phyloP scores from a whole-genome alignment of 1,140 invertebrate species.

The Atopsyche davidsoni region DNA sequence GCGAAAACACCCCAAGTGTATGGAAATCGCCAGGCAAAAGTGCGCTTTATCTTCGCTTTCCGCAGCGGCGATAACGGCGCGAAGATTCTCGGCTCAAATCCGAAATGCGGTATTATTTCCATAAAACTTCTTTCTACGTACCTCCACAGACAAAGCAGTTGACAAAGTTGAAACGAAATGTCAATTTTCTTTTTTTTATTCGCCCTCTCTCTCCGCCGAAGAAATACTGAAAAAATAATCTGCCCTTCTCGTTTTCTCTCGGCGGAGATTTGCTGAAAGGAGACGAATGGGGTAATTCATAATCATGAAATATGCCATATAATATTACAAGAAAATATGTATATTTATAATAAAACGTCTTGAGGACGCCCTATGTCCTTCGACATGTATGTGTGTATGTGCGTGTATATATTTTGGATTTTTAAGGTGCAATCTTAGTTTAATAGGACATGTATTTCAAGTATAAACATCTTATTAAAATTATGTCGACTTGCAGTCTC shows the following conservation, averaged over 20 bases:
- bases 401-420: too few species aligned
- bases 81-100: not conserved
- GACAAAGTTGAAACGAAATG: constrained; percentile 30
- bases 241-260: not conserved
- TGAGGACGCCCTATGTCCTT: too few species aligned
- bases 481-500: too few species aligned
- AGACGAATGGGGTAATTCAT: too few species aligned
- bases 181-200: constrained; percentile 27
- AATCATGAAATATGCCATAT: too few species aligned
- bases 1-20: constrained; percentile 14
- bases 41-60: not conserved
- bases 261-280: too few species aligned
- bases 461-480: too few species aligned
- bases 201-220: not conserved
- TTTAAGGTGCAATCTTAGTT: too few species aligned
- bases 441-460: too few species aligned
- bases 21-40: not conserved
- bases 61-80: not conserved
- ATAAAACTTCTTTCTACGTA: constrained; percentile 20
- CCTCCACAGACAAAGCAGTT: constrained; percentile 25
- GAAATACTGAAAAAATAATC: constrained; percentile 10
- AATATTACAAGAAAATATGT: too few species aligned
- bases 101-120: constrained; percentile 15
- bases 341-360: too few species aligned
- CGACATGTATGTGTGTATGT: too few species aligned